These are phyloP conservation scores for Climacteris rufus DNA, from an alignment of 2,113 vertebrate genomes.

Conservation along the genomic window DNA sequence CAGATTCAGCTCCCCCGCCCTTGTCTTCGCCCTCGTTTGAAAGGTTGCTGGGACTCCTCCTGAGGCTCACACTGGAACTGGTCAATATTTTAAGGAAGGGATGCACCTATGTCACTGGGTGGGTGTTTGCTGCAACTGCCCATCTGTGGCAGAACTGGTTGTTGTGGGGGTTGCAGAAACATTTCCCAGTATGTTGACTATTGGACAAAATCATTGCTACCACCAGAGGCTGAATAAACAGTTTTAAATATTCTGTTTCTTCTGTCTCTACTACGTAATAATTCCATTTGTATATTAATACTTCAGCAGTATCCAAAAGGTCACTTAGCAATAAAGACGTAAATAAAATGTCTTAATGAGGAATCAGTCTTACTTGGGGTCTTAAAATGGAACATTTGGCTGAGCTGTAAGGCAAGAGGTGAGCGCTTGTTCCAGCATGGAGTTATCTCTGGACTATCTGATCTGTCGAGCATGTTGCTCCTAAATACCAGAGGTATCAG, in stretches of 20 bases:
- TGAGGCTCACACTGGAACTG: not conserved
- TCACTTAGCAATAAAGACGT: not conserved
- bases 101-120: not conserved
- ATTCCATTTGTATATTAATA: not conserved
- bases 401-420: not conserved
- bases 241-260: not conserved
- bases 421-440: not conserved
- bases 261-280: not conserved
- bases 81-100: not conserved
- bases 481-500: not conserved
- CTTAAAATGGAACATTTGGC: not conserved
- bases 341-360: not conserved
- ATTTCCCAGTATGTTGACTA: not conserved
- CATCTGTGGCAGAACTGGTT: not conserved
- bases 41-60: not conserved
- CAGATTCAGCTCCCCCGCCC: not conserved
- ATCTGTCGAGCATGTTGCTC: not conserved
- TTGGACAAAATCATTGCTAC: not conserved
- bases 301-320: not conserved
- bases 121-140: rapidly evolving
- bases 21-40: rapidly evolving
- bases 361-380: not conserved
- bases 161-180: not conserved
- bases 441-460: not conserved
- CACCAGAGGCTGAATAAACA: rapidly evolving